Base-by-base conservation (phyloP, 2,113 vertebrate species). In the Callopanchax toddi region DNA sequence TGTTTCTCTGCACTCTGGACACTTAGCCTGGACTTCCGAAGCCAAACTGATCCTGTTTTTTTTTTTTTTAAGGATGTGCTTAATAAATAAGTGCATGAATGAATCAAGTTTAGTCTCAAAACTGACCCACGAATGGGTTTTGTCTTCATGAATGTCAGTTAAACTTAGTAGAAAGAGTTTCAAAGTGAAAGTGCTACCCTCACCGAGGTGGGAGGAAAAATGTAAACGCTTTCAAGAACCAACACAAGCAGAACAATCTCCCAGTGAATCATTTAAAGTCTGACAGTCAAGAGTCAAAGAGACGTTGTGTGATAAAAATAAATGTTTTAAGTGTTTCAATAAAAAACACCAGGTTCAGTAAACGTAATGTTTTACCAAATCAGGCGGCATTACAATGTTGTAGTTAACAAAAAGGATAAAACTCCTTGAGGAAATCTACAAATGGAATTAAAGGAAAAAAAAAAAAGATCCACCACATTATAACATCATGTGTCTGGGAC, bases 401-500 rank as follows among this genome's bases (percentile, higher is more conserved):
- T 77, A 81, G 78, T 90, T 89, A 85, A 91, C 85, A 86, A 89
- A 42, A 88, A 89, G 82, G 85, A 91, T 88, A 86, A 89, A 88
- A 91, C 89, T 91, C 89, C 88, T 82, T 87, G 78, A 89, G 83
- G 84, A 85, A 87, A 81, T 91, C 79, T 88, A 89, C 85, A 89
- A 90, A 85, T 89, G 87, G 86, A 82, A 91, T 84, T 72, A 88
- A 76, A 51, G 83, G n/a, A n/a, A n/a, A n/a, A n/a, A n/a, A n/a
- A n/a, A n/a, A 32, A 82, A 79, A 81, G 65, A 73, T 78, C 50
- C 71, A 88, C 52, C 65, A 89, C 77, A 83, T 67, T 81, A 83
- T 75, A 82, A 88, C 81, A 84, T 83, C 76, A 79, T 56, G 74
- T 16, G 22, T 71, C 75, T 84, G 81, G 71, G 68, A 91, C 83